Percentiles rank a stretch among this genome's conserved stretches.
Conservation (phyloP, 2,113 vertebrate species). For the Zosterops japonicus region DNA sequence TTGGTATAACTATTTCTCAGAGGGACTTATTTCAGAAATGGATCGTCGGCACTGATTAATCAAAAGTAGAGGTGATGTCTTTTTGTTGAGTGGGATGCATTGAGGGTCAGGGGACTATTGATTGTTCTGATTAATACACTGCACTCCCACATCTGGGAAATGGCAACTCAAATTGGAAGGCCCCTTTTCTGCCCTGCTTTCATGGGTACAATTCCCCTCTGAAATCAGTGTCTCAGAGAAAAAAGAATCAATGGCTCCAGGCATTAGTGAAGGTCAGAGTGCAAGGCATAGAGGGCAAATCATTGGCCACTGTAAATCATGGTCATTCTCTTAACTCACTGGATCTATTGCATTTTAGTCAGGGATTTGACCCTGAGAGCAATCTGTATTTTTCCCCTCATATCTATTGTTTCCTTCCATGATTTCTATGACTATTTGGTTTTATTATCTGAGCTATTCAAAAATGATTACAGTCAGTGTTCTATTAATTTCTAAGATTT, state of each 20-base stretch:
- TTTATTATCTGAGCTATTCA: fast-evolving
- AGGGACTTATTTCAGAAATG: neutral
- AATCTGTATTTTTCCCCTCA: neutral
- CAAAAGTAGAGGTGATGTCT: neutral
- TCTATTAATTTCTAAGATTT: neutral
- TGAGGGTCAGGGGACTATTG: neutral
- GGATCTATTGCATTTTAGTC: constrained; percentile 1
- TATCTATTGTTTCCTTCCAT: neutral
- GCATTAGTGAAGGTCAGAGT: constrained; percentile 29
- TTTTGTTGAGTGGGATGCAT: neutral
- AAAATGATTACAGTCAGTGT: neutral
- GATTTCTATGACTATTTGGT: neutral
- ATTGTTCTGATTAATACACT: constrained; percentile 47
- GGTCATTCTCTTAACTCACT: neutral
- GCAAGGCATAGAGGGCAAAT: constrained; percentile 12
- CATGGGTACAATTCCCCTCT: neutral
- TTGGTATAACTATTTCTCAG: neutral
- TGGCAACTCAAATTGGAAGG: constrained; percentile 1
- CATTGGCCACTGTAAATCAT: constrained; percentile 14
- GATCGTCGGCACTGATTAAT: neutral
- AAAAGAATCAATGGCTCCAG: constrained; percentile 18
- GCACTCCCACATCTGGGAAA: neutral
- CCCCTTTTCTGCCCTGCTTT: neutral
- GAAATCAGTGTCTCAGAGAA: constrained; percentile 23
- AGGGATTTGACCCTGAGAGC: neutral